These are phyloP conservation scores for Thysanoteuthis rhombus DNA, from an alignment of 2,888 invertebrate species.

Conservation along the genomic window DNA sequence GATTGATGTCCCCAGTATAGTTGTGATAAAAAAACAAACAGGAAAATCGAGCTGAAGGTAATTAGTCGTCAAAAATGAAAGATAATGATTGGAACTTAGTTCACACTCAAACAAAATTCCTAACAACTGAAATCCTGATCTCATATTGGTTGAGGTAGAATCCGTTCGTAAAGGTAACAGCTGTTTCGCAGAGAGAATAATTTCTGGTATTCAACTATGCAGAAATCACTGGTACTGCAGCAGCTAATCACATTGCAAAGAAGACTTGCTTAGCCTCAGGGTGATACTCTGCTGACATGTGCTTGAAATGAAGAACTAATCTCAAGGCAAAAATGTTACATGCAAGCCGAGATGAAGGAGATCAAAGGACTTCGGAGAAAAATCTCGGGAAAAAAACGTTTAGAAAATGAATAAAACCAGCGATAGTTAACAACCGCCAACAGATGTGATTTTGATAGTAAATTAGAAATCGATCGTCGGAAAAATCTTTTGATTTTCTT, in stretches of 20 bases:
- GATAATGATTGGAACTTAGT: no score
- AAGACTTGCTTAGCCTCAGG: neutral
- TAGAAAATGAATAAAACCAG: neutral
- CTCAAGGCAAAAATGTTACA: neutral
- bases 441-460: neutral
- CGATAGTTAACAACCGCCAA: neutral
- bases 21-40: no score
- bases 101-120: no score
- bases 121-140: no score
- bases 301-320: neutral
- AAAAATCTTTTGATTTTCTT: neutral
- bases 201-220: neutral
- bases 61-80: no score
- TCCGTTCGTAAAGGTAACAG: neutral
- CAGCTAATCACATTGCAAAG: neutral
- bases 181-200: neutral
- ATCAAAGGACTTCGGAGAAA: neutral
- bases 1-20: no score
- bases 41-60: no score
- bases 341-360: neutral
- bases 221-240: neutral
- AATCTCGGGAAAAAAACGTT: no score
- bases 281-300: neutral
- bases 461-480: neutral
- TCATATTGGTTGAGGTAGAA: neutral